Evolutionary conservation across 2,797 vertebrate genomes (phyloP).

Genomic region (Sebastes miniatus): DNA sequence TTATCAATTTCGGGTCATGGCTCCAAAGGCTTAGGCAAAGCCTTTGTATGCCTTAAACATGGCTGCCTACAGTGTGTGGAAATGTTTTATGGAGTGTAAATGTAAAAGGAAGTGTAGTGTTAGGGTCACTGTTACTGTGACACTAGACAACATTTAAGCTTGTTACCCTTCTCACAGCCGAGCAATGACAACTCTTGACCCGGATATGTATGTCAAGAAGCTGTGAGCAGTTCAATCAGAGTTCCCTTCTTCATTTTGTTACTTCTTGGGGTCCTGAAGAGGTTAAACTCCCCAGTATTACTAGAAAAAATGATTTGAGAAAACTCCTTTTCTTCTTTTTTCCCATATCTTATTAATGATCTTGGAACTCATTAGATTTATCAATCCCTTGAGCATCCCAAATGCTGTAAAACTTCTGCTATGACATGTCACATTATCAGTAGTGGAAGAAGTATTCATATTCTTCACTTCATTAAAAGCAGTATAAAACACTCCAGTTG

Average conservation of each 20-base stretch:
- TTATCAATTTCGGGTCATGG: constrained; percentile 47
- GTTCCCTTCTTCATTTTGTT: neutral
- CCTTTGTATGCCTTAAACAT: constrained; percentile 6
- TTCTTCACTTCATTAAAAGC: neutral
- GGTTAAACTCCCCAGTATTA: neutral
- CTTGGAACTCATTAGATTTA: neutral
- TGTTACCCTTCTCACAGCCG: neutral
- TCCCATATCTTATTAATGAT: neutral
- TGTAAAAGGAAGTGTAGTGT: neutral
- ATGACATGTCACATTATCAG: neutral
- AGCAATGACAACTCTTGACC: neutral
- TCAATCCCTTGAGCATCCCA: neutral
- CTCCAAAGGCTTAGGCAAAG: constrained; percentile 26
- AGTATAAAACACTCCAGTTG: neutral
- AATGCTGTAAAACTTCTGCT: neutral
- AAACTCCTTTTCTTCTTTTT: neutral
- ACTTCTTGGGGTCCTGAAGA: neutral
- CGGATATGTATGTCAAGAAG: neutral
- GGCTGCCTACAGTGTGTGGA: neutral
- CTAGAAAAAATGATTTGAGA: too few relatives aligned
- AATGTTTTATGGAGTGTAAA: neutral
- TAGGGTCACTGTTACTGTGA: neutral
- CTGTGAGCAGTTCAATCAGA: neutral
- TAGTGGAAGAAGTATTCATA: neutral
- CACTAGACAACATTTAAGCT: neutral